Evolutionary conservation across 2,888 invertebrate species (phyloP).

Genomic region (Lochmaea crataegi): DNA sequence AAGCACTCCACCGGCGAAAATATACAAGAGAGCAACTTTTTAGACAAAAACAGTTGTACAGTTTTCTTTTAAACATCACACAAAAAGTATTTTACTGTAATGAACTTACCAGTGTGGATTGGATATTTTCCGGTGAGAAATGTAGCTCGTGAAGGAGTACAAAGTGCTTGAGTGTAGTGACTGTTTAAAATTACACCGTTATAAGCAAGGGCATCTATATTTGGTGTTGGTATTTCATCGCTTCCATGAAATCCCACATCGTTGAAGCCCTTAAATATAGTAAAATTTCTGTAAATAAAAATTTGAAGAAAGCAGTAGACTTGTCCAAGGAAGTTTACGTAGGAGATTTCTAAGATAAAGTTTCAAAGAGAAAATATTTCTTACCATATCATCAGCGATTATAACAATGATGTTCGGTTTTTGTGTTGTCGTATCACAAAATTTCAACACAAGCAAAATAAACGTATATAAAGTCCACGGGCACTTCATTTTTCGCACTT

Average conservation of each 20-base stretch:
- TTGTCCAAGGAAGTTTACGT: too few relatives aligned
- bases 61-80: too few relatives aligned
- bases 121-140: constrained; percentile 90
- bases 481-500: background rate
- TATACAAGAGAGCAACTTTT: too few relatives aligned
- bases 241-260: constrained; percentile 93
- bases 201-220: constrained; percentile 88
- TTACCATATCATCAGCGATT: constrained; percentile 86
- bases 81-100: background rate
- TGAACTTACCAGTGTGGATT: constrained; percentile 77
- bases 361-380: constrained; percentile 47
- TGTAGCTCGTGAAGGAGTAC: constrained; percentile 87
- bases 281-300: too few relatives aligned
- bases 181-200: constrained; percentile 89
- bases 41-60: too few relatives aligned
- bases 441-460: background rate
- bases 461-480: background rate
- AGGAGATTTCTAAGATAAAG: constrained; percentile 8
- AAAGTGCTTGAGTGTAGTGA: constrained; percentile 88
- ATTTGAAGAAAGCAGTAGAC: background rate
- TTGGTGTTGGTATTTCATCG: constrained; percentile 89
- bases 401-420: constrained; percentile 80
- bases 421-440: constrained; percentile 4
- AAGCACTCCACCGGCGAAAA: too few relatives aligned
- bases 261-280: constrained; percentile 82